A percentile compares a stretch with the other conserved stretches of the same genome.
These are phyloP conservation scores for Centropus bengalensis DNA, from an alignment of 2,113 vertebrate genomes.

Conservation along the genomic window DNA sequence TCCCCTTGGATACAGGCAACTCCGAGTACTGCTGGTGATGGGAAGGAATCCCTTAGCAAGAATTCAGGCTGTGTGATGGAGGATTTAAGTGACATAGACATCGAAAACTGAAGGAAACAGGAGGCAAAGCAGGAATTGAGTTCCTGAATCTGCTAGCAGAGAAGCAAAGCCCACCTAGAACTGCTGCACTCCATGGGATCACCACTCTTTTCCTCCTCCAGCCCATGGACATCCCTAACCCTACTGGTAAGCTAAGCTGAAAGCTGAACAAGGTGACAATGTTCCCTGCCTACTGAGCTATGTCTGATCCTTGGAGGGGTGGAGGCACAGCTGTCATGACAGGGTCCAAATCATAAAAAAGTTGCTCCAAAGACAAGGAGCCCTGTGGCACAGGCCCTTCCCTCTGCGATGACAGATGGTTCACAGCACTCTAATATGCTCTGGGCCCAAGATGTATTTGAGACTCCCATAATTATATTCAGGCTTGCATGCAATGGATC, in stretches of 20 bases:
- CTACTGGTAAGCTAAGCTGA: neutral
- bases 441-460: neutral
- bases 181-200: rapidly evolving
- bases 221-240: neutral
- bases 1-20: neutral
- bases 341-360: neutral
- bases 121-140: neutral
- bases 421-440: neutral
- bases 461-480: neutral
- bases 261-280: neutral
- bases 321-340: neutral
- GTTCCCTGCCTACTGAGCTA: neutral
- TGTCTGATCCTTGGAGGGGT: neutral
- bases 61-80: neutral
- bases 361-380: neutral
- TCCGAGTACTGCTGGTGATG: rapidly evolving
- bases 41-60: neutral
- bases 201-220: neutral
- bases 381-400: neutral
- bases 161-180: neutral
- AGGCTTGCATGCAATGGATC: neutral
- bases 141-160: neutral
- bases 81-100: neutral
- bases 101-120: neutral
- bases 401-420: neutral